Base-by-base conservation (phyloP, 1,140 invertebrate species). In the Dolichoris vasculosae region DNA sequence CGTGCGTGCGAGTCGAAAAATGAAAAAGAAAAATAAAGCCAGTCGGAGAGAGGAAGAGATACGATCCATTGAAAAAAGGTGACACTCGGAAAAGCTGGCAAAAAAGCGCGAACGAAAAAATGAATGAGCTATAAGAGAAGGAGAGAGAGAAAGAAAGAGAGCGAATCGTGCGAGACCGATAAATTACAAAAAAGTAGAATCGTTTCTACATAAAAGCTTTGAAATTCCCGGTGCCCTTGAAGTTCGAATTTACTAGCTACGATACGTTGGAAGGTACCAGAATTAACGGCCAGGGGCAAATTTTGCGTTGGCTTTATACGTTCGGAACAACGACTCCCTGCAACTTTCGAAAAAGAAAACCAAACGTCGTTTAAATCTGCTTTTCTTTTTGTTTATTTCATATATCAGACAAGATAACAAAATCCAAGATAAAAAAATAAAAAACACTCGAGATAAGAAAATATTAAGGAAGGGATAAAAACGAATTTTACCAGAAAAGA, bases 121-220 rank as follows among this genome's bases (percentile, higher is more conserved):
- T 30, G 11, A 86, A 69, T 76, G 59, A 69, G 73, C 35, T 38
- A 38, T 55, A 69, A 64, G 43, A 35, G 75, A n/a, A 59, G 80
- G 77, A 35, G 30, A 86, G 46, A 76, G 71, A 83, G 82, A 55
- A 80, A 86, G 77, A 55, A 73, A 86, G 69, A 23, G 32, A 76
- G 76, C 55, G 73, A 67, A 73, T 73, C 35, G 40, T 20, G 79
- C 67, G 73, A 84, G 78, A 85, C 32, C 84, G 71, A 83, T 89
- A 89, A 89, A 90, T 89, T 89, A 89, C 86, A 86, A 86, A 88
- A 88, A 87, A 89, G 86, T 48, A 67, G 59, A 80, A 83, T 86
- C 63, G 81, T 43, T 83, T 86, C 46, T 86, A 55, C 81, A 86
- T 83, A 86, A 86, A 87, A 86, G 86, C 83, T 87, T 86, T 87